Evolutionary conservation across 37 sponge, comb jelly and placozoan genomes (phyloP), one percentile per base, ranked within the genome.

Genomic region (Mnemiopsis leidyi): DNA sequence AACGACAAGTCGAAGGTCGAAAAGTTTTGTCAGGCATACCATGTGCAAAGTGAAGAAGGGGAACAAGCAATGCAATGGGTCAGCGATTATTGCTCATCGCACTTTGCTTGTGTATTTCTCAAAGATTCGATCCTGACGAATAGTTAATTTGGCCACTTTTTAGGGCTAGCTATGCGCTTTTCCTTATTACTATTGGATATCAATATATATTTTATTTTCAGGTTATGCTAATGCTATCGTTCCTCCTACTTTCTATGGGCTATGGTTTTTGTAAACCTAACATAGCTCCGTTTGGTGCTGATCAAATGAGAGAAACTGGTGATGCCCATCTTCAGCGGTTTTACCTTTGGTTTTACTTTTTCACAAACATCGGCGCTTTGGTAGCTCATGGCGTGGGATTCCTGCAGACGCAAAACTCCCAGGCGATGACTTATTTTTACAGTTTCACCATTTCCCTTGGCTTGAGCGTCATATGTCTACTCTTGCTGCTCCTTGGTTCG

Each of bases 231-330:
- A 33, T 39, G 36, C n/a, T 40, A 20, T 40, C 61, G n/a, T 85
- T 40, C 61, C 25, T 85, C 25, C n/a, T 85, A 2, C 38, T 85
- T 5, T 20, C 61, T 13, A 1, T 85, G 90, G 90, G 90, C 16
- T 85, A 85, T 21, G 90, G 90, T 38, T 25, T 85, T 29, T 85
- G 90, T 25, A 85, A 85, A 23, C 90, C 90, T 23, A 85, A 85
- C 61, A 85, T 85, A n/a, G 90, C 90, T 26, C 90, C 90, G 20
- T 85, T 85, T 85, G 90, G 90, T 85, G 90, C 90, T 1, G 90
- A 85, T 85, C 90, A 85, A 61, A 23, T 85, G 29, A 40, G 90
- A 9, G 90, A 26, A n/a, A 29, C 2, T 28, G 40, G 61, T 3
- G 61, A n/a, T 1, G 39, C 33, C 3, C 40, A 38, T 28, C 48